phyloP scores from a whole-genome alignment of 2,888 invertebrate species.

The Andrena bucephala region DNA sequence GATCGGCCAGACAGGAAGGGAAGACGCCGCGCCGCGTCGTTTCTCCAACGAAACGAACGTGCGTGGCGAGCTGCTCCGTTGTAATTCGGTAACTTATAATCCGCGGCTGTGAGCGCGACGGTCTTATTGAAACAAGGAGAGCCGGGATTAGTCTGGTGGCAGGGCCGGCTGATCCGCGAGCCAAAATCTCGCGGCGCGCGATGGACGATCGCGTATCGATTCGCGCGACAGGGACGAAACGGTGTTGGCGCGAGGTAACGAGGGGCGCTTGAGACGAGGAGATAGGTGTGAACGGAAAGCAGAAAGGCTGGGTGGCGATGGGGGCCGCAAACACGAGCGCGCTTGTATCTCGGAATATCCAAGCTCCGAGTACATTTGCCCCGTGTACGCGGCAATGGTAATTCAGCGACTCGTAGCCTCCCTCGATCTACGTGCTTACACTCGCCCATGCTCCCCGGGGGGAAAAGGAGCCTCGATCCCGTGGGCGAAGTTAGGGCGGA shows the following conservation, averaged over 20 bases:
- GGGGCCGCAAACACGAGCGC: neutral
- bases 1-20: conserved; percentile 3
- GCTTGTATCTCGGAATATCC: neutral
- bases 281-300: neutral
- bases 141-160: conserved; percentile 19
- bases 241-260: neutral
- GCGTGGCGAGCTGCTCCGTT: neutral
- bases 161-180: conserved; percentile 21
- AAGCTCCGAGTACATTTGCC: too few species aligned
- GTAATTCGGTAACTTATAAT: neutral
- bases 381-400: too few species aligned
- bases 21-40: conserved; percentile 13
- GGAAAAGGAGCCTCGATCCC: too few species aligned
- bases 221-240: conserved; percentile 21
- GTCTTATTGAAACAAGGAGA: conserved; percentile 21
- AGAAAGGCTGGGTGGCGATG: neutral
- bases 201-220: conserved; percentile 49
- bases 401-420: too few species aligned
- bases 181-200: conserved; percentile 37
- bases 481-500: too few species aligned
- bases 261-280: neutral
- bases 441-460: too few species aligned
- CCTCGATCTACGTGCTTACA: too few species aligned
- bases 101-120: neutral
- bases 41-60: neutral